Base-by-base conservation (phyloP, 2,113 vertebrate genomes). In the Pao palembangensis region DNA sequence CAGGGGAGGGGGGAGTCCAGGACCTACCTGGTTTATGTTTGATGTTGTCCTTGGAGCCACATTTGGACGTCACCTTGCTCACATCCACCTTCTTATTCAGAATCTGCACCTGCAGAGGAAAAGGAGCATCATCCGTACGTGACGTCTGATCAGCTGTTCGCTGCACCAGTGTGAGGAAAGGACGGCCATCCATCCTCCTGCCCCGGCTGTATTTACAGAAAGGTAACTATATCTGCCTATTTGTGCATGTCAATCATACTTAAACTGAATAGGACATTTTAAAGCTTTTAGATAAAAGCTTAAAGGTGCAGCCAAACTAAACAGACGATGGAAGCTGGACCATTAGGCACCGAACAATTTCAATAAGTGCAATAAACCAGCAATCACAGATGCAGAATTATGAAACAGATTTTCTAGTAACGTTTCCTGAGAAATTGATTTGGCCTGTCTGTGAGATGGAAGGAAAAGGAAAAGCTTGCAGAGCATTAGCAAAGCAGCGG, bases 1-100 rank as follows among this genome's bases (percentile, higher is more conserved):
- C 15, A 21, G 13, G 10, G 46, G 19, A 20, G 25, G 47, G 25
- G 16, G 18, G 10, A 15, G 19, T 19, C 47, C 15, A 18, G 34
- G 18, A 48, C 43, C 46, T 74, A 98, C 97, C 95, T 90, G 95
- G 93, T 80, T 95, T 98, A 68, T 96, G 86, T 73, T 98, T 98
- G 61, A 96, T 93, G 60, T 94, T 98, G 51, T 94, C 88, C 90
- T 98, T 98, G 31, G 97, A 98, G 55, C 96, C 96, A 53, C 94
- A 98, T 86, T 97, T 99, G 21, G 96, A 92, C 1, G 94, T 93
- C 78, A 96, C 93, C 81, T 95, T 98, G 73, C 95, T 98, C 62
- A 98, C 71, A 58, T 99, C 96, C 0, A 96, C 92, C 66, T 98
- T 99, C 87, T 93, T 96, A 85, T 88, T 96, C 76, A 93, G 90